These are phyloP conservation scores for Cylas formicarius DNA, from an alignment of 1,140 invertebrate genomes.

Conservation along the genomic window DNA sequence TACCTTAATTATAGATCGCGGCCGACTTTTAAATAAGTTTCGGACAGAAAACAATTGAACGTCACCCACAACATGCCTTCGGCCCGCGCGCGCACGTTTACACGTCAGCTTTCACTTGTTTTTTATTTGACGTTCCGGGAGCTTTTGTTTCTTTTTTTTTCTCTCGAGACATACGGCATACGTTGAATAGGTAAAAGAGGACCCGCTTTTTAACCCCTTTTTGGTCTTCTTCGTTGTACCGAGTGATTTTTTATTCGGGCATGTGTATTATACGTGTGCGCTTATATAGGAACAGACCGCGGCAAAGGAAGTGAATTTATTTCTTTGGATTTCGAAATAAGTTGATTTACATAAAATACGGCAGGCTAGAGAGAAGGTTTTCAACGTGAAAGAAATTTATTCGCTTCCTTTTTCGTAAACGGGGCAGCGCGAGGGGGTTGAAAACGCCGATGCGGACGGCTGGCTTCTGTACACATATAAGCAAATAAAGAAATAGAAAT, in stretches of 20 bases:
- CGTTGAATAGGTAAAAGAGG: slow-evolving; percentile 17
- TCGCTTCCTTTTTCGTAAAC: too few relatives aligned
- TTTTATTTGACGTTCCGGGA: slow-evolving; percentile 1
- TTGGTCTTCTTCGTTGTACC: background rate
- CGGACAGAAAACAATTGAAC: slow-evolving; percentile 24
- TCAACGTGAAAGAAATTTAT: too few relatives aligned
- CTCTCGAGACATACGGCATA: slow-evolving; percentile 13
- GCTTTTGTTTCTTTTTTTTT: slow-evolving; percentile 20
- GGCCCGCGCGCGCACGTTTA: slow-evolving; percentile 9
- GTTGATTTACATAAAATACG: too few relatives aligned
- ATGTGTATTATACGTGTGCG: slow-evolving; percentile 1
- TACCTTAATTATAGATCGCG: slow-evolving; percentile 18
- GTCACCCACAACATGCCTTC: slow-evolving; percentile 26
- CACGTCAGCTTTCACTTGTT: slow-evolving; percentile 7
- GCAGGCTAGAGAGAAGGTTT: too few relatives aligned
- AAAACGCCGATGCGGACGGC: too few relatives aligned
- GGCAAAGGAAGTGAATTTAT: too few relatives aligned
- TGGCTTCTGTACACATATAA: too few relatives aligned
- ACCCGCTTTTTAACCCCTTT: background rate
- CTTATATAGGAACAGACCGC: background rate
- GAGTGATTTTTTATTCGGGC: background rate
- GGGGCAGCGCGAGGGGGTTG: too few relatives aligned
- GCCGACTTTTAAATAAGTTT: slow-evolving; percentile 21
- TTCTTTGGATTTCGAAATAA: too few relatives aligned
- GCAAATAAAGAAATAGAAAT: too few relatives aligned